Conservation (phyloP, 1,140 invertebrate genomes). For the Neodiprion virginianus region DNA sequence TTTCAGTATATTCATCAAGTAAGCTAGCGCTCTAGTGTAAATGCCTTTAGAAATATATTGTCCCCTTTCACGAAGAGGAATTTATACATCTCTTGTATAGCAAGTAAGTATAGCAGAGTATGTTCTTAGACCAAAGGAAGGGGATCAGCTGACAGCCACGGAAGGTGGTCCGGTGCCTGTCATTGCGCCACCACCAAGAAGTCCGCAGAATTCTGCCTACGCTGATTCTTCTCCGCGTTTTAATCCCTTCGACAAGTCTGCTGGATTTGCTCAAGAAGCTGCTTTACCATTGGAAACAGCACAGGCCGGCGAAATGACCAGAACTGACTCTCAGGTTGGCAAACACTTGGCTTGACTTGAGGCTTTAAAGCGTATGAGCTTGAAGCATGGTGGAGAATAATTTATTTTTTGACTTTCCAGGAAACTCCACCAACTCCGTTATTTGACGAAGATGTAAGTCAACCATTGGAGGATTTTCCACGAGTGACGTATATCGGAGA, state of each 20-base stretch:
- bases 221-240: constrained; percentile 62
- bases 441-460: constrained; percentile 93
- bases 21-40: constrained; percentile 34
- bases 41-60: constrained; percentile 12
- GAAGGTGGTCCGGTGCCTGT: constrained; percentile 68
- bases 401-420: constrained; percentile 46
- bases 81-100: constrained; percentile 12
- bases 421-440: constrained; percentile 89
- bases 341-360: not conserved
- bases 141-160: constrained; percentile 38
- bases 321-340: constrained; percentile 55
- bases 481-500: constrained; percentile 78
- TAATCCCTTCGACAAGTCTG: constrained; percentile 82
- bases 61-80: constrained; percentile 12
- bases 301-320: constrained; percentile 43
- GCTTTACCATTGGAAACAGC: constrained; percentile 36
- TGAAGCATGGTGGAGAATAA: not conserved
- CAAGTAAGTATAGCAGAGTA: constrained; percentile 34
- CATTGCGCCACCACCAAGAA: constrained; percentile 77
- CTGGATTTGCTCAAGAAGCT: constrained; percentile 60
- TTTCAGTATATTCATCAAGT: constrained; percentile 83
- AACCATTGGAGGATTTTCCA: constrained; percentile 92
- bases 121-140: constrained; percentile 68
- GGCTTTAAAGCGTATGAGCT: constrained; percentile 2
- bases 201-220: constrained; percentile 62